Evolutionary conservation across 1,140 invertebrate genomes (phyloP).

Genomic region (Trachymyrmex cornetzi): DNA sequence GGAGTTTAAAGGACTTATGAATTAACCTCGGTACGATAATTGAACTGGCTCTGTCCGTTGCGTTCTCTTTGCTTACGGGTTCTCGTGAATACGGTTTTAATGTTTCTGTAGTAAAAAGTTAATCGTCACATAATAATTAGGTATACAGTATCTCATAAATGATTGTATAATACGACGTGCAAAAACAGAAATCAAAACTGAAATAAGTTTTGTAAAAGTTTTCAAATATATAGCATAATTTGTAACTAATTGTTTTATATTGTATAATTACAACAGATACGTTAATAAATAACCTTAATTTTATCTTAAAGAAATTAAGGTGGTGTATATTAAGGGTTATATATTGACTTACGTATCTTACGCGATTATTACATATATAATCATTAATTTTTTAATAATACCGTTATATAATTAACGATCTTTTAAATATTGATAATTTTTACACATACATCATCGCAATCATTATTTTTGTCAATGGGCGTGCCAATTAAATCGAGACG

Average conservation of each 20-base stretch:
- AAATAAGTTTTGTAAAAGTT: background rate
- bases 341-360: background rate
- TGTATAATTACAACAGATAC: background rate
- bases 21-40: slow-evolving; percentile 24
- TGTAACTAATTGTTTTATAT: background rate
- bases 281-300: too few relatives aligned
- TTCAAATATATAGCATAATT: background rate
- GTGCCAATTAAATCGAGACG: background rate
- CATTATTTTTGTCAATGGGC: background rate
- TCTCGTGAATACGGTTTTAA: background rate
- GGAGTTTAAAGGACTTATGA: slow-evolving; percentile 9
- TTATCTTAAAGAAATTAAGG: too few relatives aligned
- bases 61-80: background rate
- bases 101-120: background rate
- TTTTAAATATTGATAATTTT: background rate
- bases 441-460: background rate
- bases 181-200: background rate
- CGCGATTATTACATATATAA: background rate
- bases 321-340: too few relatives aligned
- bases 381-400: slow-evolving; percentile 3
- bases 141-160: background rate
- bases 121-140: background rate
- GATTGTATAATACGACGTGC: background rate
- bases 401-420: background rate
- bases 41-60: background rate